These are phyloP conservation scores for Leistus spinibarbis DNA, from an alignment of 2,888 invertebrate species.

Conservation along the genomic window DNA sequence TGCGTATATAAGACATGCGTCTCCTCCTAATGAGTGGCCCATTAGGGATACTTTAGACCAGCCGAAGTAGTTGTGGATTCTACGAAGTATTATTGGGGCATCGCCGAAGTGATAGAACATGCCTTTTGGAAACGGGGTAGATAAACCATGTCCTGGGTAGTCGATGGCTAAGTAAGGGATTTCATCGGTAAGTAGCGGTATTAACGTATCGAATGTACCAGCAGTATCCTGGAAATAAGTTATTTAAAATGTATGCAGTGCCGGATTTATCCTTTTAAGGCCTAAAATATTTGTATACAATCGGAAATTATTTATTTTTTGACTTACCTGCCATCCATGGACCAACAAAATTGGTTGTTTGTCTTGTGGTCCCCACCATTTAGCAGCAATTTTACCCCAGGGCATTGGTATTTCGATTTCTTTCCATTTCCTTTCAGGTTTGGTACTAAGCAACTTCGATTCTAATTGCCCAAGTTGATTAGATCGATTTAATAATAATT, in stretches of 20 bases:
- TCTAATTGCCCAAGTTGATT: not conserved
- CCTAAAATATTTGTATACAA: no score
- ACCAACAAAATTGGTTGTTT: constrained; percentile 69
- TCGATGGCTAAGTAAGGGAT: constrained; percentile 64
- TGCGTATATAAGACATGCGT: constrained; percentile 64
- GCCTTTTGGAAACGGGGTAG: constrained; percentile 68
- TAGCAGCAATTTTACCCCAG: constrained; percentile 69
- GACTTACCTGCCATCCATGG: constrained; percentile 68
- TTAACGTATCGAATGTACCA: constrained; percentile 70
- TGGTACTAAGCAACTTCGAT: not conserved
- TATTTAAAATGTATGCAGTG: not conserved
- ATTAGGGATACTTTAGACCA: constrained; percentile 71
- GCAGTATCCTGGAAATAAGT: constrained; percentile 64
- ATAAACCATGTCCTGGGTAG: constrained; percentile 70
- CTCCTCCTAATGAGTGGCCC: constrained; percentile 70
- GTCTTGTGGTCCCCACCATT: constrained; percentile 68
- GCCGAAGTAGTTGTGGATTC: constrained; percentile 66
- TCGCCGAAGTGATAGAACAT: constrained; percentile 51
- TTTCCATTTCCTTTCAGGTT: not conserved
- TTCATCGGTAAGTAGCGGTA: constrained; percentile 61
- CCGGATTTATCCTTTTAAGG: no score
- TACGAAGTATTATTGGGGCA: constrained; percentile 56
- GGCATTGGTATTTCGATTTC: constrained; percentile 68
- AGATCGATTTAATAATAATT: not conserved
- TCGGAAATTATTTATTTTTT: not conserved